Conservation (phyloP, 2,113 vertebrate species). For the Dasyurus viverrinus region DNA sequence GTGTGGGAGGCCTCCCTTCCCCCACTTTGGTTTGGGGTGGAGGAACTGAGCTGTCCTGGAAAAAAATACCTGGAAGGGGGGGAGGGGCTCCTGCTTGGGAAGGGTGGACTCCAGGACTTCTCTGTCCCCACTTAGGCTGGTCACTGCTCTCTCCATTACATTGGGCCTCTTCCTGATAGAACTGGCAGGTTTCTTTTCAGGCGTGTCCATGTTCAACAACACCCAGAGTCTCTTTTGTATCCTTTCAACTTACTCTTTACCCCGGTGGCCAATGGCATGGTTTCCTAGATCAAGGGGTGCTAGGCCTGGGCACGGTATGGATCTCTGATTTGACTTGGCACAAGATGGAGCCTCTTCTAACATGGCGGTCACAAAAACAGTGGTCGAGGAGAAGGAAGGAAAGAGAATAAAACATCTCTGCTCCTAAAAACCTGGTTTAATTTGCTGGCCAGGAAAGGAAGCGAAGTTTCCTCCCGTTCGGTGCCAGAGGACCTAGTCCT, state of each 20-base stretch:
- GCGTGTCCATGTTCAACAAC: constrained; percentile 93
- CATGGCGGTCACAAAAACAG: not conserved
- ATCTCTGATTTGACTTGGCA: not conserved
- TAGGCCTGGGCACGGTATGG: not conserved
- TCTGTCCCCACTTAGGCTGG: constrained; percentile 82
- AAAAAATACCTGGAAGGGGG: not conserved
- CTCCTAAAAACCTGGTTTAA: not conserved
- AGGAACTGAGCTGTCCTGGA: not conserved
- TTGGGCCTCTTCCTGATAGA: constrained; percentile 90
- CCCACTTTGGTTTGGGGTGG: not conserved
- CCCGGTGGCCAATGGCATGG: not conserved
- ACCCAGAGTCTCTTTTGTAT: constrained; percentile 93
- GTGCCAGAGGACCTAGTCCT: not conserved
- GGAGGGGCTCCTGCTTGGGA: not conserved
- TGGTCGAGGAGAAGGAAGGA: not conserved
- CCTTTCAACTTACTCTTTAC: constrained; percentile 79
- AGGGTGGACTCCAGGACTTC: not conserved
- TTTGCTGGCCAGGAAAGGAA: not conserved
- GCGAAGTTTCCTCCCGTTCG: not conserved
- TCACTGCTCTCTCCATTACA: constrained; percentile 89
- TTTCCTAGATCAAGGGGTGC: not conserved
- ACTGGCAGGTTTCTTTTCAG: constrained; percentile 90
- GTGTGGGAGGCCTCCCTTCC: not conserved
- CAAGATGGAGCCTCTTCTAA: not conserved
- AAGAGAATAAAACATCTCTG: not conserved